Conservation (phyloP, 35 echinoderm and acorn worm species). For the Ophiothrix spiculata region DNA sequence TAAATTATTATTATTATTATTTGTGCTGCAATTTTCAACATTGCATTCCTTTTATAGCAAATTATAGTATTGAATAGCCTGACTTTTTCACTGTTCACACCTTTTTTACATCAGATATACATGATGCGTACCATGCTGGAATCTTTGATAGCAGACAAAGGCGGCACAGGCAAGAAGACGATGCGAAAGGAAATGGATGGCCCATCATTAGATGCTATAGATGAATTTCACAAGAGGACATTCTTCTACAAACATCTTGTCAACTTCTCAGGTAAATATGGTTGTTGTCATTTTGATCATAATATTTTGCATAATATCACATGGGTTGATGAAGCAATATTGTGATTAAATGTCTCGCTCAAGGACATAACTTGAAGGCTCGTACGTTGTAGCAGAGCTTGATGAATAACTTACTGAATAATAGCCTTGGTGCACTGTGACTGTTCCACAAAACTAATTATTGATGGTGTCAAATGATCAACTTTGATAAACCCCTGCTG, state of each 20-base stretch:
- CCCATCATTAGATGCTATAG: conserved; percentile 67
- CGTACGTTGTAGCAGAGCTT: too few species aligned
- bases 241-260: conserved; percentile 92
- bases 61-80: too few species aligned
- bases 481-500: too few species aligned
- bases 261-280: conserved; percentile 80
- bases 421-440: background rate
- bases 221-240: conserved; percentile 85
- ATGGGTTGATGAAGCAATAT: too few species aligned
- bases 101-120: conserved; percentile 65
- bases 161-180: conserved; percentile 83
- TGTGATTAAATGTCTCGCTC: too few species aligned
- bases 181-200: conserved; percentile 89
- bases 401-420: background rate
- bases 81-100: background rate
- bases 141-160: conserved; percentile 89
- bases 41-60: too few species aligned
- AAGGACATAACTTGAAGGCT: too few species aligned
- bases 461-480: too few species aligned
- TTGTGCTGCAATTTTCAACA: too few species aligned
- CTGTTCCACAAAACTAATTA: too few species aligned
- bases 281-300: background rate
- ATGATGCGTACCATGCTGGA: conserved; percentile 99
- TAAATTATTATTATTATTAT: too few species aligned
- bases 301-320: too few species aligned